Evolutionary conservation across 2,113 vertebrate genomes (phyloP).

Genomic region (Istiophorus platypterus): DNA sequence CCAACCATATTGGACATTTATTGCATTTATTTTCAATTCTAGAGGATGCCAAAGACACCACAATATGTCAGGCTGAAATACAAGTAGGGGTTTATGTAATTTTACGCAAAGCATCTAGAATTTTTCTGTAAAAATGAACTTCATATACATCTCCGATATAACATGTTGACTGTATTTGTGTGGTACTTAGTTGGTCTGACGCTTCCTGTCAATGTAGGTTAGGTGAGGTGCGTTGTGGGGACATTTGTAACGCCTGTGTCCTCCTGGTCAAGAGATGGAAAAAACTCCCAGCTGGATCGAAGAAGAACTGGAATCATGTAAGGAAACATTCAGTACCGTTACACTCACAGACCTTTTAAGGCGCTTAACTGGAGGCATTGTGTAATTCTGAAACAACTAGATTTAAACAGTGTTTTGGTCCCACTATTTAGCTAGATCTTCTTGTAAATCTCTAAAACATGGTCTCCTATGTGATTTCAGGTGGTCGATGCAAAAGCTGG

Average conservation of each 20-base stretch:
- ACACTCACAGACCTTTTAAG: not conserved
- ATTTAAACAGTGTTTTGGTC: too few species aligned
- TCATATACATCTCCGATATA: too few species aligned
- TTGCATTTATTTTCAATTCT: too few species aligned
- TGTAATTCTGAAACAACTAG: not conserved
- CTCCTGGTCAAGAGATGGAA: constrained; percentile 95
- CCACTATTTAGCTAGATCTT: not conserved
- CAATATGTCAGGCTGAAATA: too few species aligned
- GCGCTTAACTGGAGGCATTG: not conserved
- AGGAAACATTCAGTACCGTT: constrained; percentile 49
- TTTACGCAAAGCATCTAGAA: too few species aligned
- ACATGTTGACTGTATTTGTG: too few species aligned
- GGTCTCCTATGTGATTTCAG: not conserved
- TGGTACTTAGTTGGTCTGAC: not conserved
- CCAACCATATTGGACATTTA: too few species aligned
- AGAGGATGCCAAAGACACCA: too few species aligned
- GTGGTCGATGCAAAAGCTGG: constrained; percentile 41
- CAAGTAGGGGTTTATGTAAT: too few species aligned
- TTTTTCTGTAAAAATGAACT: too few species aligned
- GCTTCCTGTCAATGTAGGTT: constrained; percentile 78
- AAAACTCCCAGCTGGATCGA: constrained; percentile 92
- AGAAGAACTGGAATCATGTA: constrained; percentile 96
- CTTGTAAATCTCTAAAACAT: not conserved
- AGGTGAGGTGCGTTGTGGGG: constrained; percentile 90
- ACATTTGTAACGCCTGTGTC: constrained; percentile 95